Percentiles rank a stretch among this genome's conserved stretches.
Evolutionary conservation across 2,888 invertebrate species (phyloP).

Genomic region (Strigamia maritima): DNA sequence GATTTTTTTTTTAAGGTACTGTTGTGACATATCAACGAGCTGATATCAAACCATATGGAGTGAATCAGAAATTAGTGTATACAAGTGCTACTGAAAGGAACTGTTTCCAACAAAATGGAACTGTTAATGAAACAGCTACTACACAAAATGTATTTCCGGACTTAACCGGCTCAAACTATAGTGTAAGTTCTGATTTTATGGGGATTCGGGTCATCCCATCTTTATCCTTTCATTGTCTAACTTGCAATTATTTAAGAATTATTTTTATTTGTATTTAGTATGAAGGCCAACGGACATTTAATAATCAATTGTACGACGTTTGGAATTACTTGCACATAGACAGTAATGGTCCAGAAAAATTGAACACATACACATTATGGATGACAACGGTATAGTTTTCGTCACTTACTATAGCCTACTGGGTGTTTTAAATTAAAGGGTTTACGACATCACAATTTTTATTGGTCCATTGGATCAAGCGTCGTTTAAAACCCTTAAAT

Average conservation of each 20-base stretch:
- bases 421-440: too few species aligned
- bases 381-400: conserved; percentile 58
- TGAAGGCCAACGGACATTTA: conserved; percentile 1
- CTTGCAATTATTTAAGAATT: not conserved
- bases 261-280: not conserved
- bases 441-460: too few species aligned
- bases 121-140: conserved; percentile 59
- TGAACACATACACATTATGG: conserved; percentile 74
- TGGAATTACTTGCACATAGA: conserved; percentile 41
- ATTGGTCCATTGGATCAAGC: too few species aligned
- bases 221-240: conserved; percentile 21
- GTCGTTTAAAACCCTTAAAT: too few species aligned
- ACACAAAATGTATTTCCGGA: conserved; percentile 80
- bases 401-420: too few species aligned
- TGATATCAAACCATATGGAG: conserved; percentile 63
- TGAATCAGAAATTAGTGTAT: conserved; percentile 78
- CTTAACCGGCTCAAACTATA: conserved; percentile 63
- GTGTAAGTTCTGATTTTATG: too few species aligned
- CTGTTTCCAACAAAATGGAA: conserved; percentile 82
- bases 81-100: conserved; percentile 73
- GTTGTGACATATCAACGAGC: conserved; percentile 85
- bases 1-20: conserved; percentile 60
- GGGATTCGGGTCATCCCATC: too few species aligned
- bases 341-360: not conserved
- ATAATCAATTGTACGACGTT: conserved; percentile 25